Conservation (phyloP, 2,797 vertebrate genomes). For the Clarias platycephalus region DNA sequence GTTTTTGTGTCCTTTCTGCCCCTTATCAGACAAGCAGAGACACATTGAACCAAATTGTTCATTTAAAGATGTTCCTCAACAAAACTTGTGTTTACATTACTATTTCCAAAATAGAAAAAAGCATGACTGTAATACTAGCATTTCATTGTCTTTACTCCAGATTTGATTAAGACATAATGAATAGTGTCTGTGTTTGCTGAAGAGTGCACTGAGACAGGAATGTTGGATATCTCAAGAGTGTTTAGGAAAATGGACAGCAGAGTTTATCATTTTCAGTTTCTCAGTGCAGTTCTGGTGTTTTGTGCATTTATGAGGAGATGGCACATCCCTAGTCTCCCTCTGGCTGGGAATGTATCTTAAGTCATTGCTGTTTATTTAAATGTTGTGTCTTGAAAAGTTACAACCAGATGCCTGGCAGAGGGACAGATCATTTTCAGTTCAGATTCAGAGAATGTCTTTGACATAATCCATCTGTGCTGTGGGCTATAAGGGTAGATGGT, state of each 20-base stretch:
- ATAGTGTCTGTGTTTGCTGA: slow-evolving; percentile 66
- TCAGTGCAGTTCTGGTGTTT: slow-evolving; percentile 59
- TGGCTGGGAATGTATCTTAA: slow-evolving; percentile 53
- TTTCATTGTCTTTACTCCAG: slow-evolving; percentile 36
- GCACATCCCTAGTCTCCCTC: slow-evolving; percentile 48
- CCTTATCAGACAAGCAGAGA: slow-evolving; percentile 27
- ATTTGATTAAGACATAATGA: slow-evolving; percentile 77
- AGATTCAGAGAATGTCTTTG: slow-evolving; percentile 74
- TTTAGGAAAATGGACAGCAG: slow-evolving; percentile 79
- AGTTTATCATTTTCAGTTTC: slow-evolving; percentile 75
- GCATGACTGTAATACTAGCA: slow-evolving; percentile 21
- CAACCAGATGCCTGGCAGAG: slow-evolving; percentile 63
- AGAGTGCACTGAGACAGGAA: slow-evolving; percentile 63
- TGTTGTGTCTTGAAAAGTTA: slow-evolving; percentile 64
- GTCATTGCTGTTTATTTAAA: slow-evolving; percentile 76
- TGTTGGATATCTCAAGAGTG: slow-evolving; percentile 71
- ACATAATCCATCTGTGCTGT: slow-evolving; percentile 74
- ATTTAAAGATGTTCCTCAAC: slow-evolving; percentile 8
- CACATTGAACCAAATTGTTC: slow-evolving; percentile 13
- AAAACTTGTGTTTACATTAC: slow-evolving; percentile 32
- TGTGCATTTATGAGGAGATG: slow-evolving; percentile 49
- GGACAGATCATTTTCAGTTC: slow-evolving; percentile 70
- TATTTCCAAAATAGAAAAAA: slow-evolving; percentile 15
- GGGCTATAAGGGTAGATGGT: slow-evolving; percentile 52
- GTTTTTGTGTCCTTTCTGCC: background rate